Evolutionary conservation across 2,113 vertebrate species (phyloP).

Genomic region (Paracanthobrama guichenoti): DNA sequence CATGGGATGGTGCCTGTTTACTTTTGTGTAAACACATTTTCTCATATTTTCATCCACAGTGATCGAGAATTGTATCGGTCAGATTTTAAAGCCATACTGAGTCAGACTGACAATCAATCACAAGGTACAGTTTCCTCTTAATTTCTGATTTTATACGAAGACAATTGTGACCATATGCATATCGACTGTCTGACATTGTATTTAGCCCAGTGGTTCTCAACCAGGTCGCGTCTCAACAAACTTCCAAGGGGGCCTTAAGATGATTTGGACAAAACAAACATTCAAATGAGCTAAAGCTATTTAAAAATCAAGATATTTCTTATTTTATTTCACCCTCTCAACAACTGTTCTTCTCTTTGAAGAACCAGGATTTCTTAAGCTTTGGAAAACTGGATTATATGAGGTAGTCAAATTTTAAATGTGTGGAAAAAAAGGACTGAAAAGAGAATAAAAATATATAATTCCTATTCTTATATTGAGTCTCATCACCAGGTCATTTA

Average conservation of each 20-base stretch:
- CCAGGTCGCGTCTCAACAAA: background rate
- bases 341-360: background rate
- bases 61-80: slow-evolving; percentile 76
- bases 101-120: background rate
- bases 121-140: slow-evolving; percentile 43
- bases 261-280: background rate
- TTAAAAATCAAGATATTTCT: background rate
- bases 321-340: background rate
- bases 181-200: background rate
- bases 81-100: slow-evolving; percentile 61
- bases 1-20: background rate
- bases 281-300: background rate
- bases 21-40: background rate
- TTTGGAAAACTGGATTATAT: background rate
- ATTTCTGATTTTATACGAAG: background rate
- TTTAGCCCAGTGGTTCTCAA: background rate
- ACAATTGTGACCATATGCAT: background rate
- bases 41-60: slow-evolving; percentile 55
- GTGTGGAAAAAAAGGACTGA: no score
- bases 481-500: background rate
- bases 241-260: background rate
- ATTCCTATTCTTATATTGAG: background rate
- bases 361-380: background rate
- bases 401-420: background rate
- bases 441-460: no score